Conservation (phyloP, 1,140 invertebrate species). For the Centruroides vittatus region DNA sequence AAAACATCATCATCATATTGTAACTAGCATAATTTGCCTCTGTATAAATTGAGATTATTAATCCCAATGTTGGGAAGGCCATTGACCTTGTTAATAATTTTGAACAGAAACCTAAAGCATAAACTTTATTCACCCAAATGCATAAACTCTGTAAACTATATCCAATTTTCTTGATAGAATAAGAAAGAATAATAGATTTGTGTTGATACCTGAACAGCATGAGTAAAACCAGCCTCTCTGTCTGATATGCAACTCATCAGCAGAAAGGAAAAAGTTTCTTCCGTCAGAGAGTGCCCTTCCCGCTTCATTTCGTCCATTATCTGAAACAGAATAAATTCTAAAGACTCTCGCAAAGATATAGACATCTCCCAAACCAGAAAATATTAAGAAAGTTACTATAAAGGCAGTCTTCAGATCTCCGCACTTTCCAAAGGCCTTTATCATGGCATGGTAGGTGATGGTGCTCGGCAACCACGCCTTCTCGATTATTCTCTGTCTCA, state of each 20-base stretch:
- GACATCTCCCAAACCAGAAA: too few relatives aligned
- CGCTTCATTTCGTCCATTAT: slow-evolving; percentile 65
- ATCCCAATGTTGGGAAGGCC: too few relatives aligned
- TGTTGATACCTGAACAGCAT: slow-evolving; percentile 45
- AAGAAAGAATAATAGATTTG: too few relatives aligned
- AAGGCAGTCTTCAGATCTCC: slow-evolving; percentile 61
- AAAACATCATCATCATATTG: too few relatives aligned
- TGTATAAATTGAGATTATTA: too few relatives aligned
- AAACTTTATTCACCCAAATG: too few relatives aligned
- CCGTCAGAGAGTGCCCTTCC: slow-evolving; percentile 44
- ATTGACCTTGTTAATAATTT: too few relatives aligned
- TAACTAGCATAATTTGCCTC: too few relatives aligned
- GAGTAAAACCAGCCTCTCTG: slow-evolving; percentile 57
- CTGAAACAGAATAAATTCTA: slow-evolving; percentile 18
- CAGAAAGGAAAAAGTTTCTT: slow-evolving; percentile 58
- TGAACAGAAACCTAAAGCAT: too few relatives aligned
- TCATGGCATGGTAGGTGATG: slow-evolving; percentile 70
- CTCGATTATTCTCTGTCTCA: slow-evolving; percentile 49
- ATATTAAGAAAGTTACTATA: background rate
- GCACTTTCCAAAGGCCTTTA: slow-evolving; percentile 76
- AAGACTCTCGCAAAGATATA: too few relatives aligned
- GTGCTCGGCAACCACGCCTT: slow-evolving; percentile 52
- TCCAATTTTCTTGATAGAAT: too few relatives aligned
- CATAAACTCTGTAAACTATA: too few relatives aligned
- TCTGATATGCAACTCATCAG: slow-evolving; percentile 66